A percentile compares a stretch with the other conserved stretches of the same genome.
These are phyloP conservation scores for Acronicta leporina DNA, from an alignment of 2,888 invertebrate genomes.

Conservation along the genomic window DNA sequence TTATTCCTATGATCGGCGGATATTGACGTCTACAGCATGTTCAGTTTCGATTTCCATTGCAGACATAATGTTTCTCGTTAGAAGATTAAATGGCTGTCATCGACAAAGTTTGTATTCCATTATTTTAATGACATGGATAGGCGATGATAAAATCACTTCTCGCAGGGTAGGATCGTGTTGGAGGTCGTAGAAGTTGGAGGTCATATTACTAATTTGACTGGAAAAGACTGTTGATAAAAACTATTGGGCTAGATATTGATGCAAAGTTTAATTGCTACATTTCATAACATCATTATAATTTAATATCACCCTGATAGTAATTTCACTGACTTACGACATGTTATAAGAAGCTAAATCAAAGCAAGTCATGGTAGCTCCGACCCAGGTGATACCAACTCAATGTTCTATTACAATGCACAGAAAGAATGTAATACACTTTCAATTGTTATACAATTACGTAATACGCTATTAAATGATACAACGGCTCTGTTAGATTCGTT, in stretches of 20 bases:
- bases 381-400: constrained; percentile 24
- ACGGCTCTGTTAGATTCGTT: constrained; percentile 73
- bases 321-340: not conserved
- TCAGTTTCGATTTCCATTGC: constrained; percentile 37
- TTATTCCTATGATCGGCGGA: constrained; percentile 71
- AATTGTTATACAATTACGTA: constrained; percentile 73
- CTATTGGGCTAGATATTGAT: not conserved
- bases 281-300: too few species aligned
- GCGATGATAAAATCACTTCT: too few species aligned
- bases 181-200: too few species aligned
- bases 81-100: constrained; percentile 27
- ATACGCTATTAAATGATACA: constrained; percentile 78
- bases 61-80: constrained; percentile 33
- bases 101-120: not conserved
- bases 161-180: too few species aligned
- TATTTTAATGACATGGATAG: constrained; percentile 16
- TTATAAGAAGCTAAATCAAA: constrained; percentile 16
- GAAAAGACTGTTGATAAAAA: too few species aligned
- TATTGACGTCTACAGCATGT: constrained; percentile 49
- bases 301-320: not conserved
- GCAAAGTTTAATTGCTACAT: not conserved
- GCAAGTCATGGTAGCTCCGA: constrained; percentile 19
- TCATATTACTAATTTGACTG: too few species aligned
- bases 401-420: constrained; percentile 45
- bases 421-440: constrained; percentile 68